Evolutionary conservation across 2,797 vertebrate species (phyloP), one percentile per base, ranked within the genome.

Genomic region (Hoplostethus atlanticus): DNA sequence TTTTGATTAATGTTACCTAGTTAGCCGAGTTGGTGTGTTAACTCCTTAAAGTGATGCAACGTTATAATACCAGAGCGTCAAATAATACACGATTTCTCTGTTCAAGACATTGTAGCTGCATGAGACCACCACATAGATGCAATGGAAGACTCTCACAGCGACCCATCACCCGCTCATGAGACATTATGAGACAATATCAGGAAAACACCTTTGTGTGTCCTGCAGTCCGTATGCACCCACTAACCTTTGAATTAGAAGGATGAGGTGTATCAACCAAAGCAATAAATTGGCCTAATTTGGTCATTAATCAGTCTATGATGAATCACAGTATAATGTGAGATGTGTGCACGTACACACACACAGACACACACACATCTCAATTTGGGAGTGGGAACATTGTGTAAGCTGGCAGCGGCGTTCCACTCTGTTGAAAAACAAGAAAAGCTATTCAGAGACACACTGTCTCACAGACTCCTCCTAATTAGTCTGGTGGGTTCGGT

Each of bases 201-300:
- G 44, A 44, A 13, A 5, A 54, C 40, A 31, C 28, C 48, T 57
- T 44, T 6, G 11, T 68, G n/a, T 52, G 50, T 40, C 53, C 47
- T 31, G 11, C 42, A 10, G 34, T 63, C 44, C 40, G 64, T 48
- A 56, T 68, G 62, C 48, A 67, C 61, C 59, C 64, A 54, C 58
- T 69, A 62, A 71, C 59, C 66, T 64, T 47, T 76, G 48, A 1
- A 7, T 38, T 63, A 38, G 51, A 63, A 51, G 25, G 13, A 47
- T 70, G 47, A 53, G 51, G 2, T 17, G 21, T 28, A 53, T 53
- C 25, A 31, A 31, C 15, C 53, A 55, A n/a, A 5, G 53, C 53
- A 16, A n/a, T n/a, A n/a, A n/a, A 30, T 34, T 55, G n/a, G 48
- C 48, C 67, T 30, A 36, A 50, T 75, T 68, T 15, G 25, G 47